Percentiles rank a stretch among this genome's conserved stretches.
Conservation (phyloP, 1,140 invertebrate species). For the Vollenhovia emeryi region DNA sequence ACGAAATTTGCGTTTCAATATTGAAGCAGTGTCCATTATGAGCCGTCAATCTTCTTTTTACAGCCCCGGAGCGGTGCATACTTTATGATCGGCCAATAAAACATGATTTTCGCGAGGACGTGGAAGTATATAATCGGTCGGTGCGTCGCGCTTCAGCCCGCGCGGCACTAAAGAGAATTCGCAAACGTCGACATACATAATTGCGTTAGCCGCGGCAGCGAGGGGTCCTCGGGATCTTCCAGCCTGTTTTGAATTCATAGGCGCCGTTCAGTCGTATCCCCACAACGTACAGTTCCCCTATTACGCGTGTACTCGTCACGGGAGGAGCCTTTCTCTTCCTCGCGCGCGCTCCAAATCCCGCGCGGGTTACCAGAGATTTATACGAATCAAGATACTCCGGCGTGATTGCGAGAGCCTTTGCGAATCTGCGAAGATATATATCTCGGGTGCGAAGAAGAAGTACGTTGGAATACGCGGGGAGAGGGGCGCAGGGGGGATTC, state of each 20-base stretch:
- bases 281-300: constrained; percentile 60
- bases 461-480: constrained; percentile 59
- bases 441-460: constrained; percentile 72
- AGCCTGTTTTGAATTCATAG: constrained; percentile 72
- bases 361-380: constrained; percentile 76
- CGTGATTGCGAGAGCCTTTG: constrained; percentile 70
- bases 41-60: constrained; percentile 28
- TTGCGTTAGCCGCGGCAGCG: constrained; percentile 57
- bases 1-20: constrained; percentile 1
- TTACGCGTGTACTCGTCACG: constrained; percentile 73
- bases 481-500: neutral
- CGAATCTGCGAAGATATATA: constrained; percentile 69
- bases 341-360: constrained; percentile 43
- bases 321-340: constrained; percentile 26
- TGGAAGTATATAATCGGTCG: neutral
- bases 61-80: neutral
- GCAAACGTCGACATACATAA: constrained; percentile 51
- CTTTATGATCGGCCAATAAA: constrained; percentile 5
- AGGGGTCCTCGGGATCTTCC: neutral
- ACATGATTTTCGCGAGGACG: neutral
- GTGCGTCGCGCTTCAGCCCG: constrained; percentile 17
- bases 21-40: constrained; percentile 14
- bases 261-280: constrained; percentile 38
- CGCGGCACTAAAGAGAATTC: constrained; percentile 44
- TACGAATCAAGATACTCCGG: constrained; percentile 76